Base-by-base conservation (phyloP, 2,797 vertebrate genomes). In the Bradypodion pumilum region DNA sequence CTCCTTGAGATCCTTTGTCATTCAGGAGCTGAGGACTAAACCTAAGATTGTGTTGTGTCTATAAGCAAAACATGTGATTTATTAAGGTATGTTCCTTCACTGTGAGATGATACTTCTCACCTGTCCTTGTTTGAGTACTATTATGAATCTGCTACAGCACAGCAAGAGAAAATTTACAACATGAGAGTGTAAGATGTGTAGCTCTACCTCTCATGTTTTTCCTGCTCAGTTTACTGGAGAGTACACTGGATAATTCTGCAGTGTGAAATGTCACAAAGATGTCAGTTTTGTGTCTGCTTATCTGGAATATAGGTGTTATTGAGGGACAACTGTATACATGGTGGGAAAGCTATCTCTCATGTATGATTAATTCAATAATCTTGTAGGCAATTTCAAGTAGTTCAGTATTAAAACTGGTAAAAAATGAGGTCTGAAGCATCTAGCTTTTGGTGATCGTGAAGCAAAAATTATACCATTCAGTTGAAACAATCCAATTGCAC, bases 261-360 rank as follows among this genome's bases (percentile, higher is more conserved):
- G n/a, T n/a, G 49, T 44, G 65, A 85, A 74, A 85, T 85, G 74
- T 44, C 70, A 80, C 32, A 19, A 66, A 62, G 27, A 75, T 29
- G 19, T 80, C 77, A 62, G 9, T 49, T 85, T 46, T 42, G 70
- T 32, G 78, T 78, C 81, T 62, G 1, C 1, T 83, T 15, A 19
- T 86, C 86, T 44, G 82, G 81, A 79, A 76, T 62, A 77, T 10
- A 66, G 15, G 49, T 91, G 65, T 60, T 89, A 19, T 37, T 46
- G 1, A 70, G 52, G 82, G 52, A 85, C 65, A 27, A 13, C 35
- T 72, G 19, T 85, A 68, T 75, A 40, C 44, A 70, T 85, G 65
- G 85, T n/a, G 74, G 5, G 42, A 68, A 66, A 62, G 37, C 37
- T 68, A 56, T 80, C 35, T 85, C 15, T 85, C 60, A 40, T 74